A percentile compares a stretch with the other conserved stretches of the same genome.
Conservation (phyloP, 2,113 vertebrate species). For the Australoheros scitulus region DNA sequence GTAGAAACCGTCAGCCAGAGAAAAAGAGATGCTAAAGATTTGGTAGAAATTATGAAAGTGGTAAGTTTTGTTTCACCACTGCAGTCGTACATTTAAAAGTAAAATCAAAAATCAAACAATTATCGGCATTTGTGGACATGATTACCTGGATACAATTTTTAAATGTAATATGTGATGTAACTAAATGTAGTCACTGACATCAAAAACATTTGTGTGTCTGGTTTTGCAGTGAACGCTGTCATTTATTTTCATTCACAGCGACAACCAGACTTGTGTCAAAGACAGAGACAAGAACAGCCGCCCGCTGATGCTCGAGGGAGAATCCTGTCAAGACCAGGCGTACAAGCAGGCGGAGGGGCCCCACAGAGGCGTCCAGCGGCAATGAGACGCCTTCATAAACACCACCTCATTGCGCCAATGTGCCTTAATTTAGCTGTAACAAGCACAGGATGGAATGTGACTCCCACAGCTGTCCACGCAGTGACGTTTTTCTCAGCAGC, state of each 20-base stretch:
- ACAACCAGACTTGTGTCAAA: not conserved
- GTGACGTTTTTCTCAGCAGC: constrained; percentile 25
- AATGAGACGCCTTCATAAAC: constrained; percentile 62
- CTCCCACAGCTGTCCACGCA: constrained; percentile 14
- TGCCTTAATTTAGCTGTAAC: constrained; percentile 34
- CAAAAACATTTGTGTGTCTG: not conserved
- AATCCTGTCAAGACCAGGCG: constrained; percentile 67
- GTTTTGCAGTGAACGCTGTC: not conserved
- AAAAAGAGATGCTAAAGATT: not conserved
- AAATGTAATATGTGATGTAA: not conserved
- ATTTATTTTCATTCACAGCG: constrained; percentile 67
- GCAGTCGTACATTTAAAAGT: not conserved
- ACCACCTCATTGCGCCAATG: not conserved
- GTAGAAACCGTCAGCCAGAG: not conserved
- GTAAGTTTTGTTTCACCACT: not conserved
- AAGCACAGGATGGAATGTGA: constrained; percentile 9
- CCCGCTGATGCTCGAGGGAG: constrained; percentile 53
- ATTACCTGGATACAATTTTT: accelerated
- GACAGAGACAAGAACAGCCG: constrained; percentile 65
- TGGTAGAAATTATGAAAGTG: not conserved
- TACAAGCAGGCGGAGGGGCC: constrained; percentile 54
- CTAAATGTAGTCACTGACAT: not conserved
- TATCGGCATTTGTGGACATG: not conserved
- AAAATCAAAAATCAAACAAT: not conserved
- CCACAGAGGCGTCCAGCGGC: not conserved